Evolutionary conservation across 2,888 invertebrate species (phyloP).

Genomic region (Podotricha telesiphe): DNA sequence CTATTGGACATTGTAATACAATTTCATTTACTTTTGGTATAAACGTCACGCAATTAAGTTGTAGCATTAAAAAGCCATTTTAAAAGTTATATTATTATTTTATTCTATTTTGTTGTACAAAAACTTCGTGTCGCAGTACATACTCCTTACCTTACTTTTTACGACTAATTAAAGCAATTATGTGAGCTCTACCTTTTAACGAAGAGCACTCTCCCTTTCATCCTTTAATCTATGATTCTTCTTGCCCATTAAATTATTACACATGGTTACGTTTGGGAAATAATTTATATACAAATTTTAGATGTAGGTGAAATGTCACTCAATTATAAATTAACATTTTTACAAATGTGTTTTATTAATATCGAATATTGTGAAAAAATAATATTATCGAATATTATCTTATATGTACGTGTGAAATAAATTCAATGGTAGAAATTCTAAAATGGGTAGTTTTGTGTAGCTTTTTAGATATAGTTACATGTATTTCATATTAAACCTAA

Average conservation of each 20-base stretch:
- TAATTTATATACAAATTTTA: not conserved
- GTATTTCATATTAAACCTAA: not conserved
- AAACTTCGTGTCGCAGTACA: not conserved
- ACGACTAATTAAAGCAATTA: constrained; percentile 15
- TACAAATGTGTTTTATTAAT: not conserved
- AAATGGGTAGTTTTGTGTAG: no score
- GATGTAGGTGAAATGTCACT: not conserved
- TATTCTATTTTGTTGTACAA: not conserved
- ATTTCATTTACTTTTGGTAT: not conserved
- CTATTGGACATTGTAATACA: not conserved
- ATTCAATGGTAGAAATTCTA: no score
- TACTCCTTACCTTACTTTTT: constrained; percentile 8
- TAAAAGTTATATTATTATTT: not conserved
- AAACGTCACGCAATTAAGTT: not conserved
- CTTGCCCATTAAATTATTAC: constrained; percentile 25
- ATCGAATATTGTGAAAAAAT: no score
- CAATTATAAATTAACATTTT: not conserved
- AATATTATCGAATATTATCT: no score
- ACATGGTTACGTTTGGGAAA: not conserved
- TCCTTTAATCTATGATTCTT: constrained; percentile 30
- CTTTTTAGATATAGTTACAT: no score
- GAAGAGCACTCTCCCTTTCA: constrained; percentile 18
- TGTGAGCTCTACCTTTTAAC: not conserved
- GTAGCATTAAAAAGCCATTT: not conserved
- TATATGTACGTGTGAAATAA: no score